These are phyloP conservation scores for Eulemur albifrons DNA, from an alignment of 2,797 vertebrate genomes.

Conservation along the genomic window DNA sequence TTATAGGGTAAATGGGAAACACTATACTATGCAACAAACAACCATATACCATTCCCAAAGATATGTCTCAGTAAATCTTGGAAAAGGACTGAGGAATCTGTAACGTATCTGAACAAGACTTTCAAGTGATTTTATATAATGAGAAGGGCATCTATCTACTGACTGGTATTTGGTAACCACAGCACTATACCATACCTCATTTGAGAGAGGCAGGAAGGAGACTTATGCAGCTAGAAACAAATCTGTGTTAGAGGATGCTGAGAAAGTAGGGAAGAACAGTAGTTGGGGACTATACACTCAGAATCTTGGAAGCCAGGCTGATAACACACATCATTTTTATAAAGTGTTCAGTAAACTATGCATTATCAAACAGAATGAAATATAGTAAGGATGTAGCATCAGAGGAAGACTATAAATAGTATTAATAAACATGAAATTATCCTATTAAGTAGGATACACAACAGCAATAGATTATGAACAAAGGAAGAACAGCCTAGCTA, in stretches of 20 bases:
- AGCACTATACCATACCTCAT: background rate
- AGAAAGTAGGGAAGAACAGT: background rate
- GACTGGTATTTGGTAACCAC: background rate
- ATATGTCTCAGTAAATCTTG: background rate
- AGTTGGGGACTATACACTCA: background rate
- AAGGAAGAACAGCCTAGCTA: background rate
- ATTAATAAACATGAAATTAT: background rate
- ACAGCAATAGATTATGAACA: background rate
- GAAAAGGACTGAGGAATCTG: background rate
- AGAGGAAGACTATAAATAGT: background rate
- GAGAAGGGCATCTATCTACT: background rate
- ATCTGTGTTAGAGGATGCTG: background rate
- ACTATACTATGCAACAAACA: background rate
- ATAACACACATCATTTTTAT: background rate
- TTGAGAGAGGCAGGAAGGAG: background rate
- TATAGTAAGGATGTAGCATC: background rate
- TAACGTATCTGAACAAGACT: background rate
- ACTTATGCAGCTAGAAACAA: background rate
- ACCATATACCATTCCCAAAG: background rate
- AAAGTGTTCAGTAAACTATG: background rate
- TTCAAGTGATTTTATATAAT: background rate
- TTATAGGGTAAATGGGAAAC: background rate
- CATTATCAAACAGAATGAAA: background rate
- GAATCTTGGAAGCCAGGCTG: background rate
- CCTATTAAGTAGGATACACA: background rate